Evolutionary conservation across 2,888 invertebrate species (phyloP).

Genomic region (Ametastegia equiseti): DNA sequence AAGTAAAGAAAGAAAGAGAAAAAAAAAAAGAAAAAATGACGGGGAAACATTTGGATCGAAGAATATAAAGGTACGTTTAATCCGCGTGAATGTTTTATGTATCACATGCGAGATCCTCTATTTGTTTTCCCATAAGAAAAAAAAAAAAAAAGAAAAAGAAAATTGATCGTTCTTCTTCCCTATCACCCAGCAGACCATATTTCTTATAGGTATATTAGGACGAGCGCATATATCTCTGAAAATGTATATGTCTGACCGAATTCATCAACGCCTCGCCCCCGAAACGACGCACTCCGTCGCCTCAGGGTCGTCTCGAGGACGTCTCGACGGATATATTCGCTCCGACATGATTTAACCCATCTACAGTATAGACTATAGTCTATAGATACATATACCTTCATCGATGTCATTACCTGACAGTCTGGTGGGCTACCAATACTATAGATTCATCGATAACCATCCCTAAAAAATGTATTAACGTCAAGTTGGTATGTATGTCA

Average conservation of each 20-base stretch:
- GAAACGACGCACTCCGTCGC: neutral
- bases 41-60: too few species aligned
- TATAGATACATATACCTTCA: neutral
- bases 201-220: constrained; percentile 8
- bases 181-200: neutral
- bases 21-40: too few species aligned
- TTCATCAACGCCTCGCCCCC: constrained; percentile 15
- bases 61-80: neutral
- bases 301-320: constrained; percentile 5
- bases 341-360: constrained; percentile 7
- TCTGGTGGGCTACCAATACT: neutral
- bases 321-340: constrained; percentile 1
- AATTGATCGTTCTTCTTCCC: neutral
- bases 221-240: neutral
- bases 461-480: neutral
- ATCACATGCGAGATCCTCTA: neutral
- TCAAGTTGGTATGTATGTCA: too few species aligned
- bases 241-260: constrained; percentile 6
- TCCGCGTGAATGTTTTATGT: neutral
- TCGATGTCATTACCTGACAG: neutral
- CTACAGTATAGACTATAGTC: neutral
- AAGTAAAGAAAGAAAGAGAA: neutral
- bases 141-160: neutral
- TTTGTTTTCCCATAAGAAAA: neutral
- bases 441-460: neutral